Base-by-base conservation (phyloP, 2,113 vertebrate genomes). In the Rhombomys opimus region DNA sequence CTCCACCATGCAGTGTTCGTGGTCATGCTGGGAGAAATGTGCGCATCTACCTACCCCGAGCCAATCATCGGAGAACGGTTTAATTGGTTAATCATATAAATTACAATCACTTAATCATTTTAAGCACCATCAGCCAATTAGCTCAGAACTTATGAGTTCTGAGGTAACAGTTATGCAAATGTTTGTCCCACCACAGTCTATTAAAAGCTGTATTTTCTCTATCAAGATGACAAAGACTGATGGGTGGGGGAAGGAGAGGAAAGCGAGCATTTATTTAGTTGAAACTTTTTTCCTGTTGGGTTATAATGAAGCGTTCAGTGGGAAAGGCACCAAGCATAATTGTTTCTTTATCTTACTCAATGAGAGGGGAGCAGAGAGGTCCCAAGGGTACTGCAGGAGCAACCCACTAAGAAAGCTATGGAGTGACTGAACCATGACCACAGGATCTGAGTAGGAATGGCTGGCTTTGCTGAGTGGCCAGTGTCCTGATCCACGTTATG, bases 41-140 rank as follows among this genome's bases (percentile, higher is more conserved):
- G 82, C n/a, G 0, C 85, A 97, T 98, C 98, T 97, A 97, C 97
- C 97, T 97, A 98, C 97, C 97, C 96, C 87, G 95, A 94, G 97
- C 98, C 98, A 98, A 98, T 98, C 98, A 96, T 98, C 97, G 88
- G 98, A 99, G 98, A 98, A 98, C 88, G 97, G 98, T 98, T 98
- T 99, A 99, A 99, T 99, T 99, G 98, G 98, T 99, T 99, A 99
- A 99, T 99, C 98, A 98, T 98, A 99, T 98, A 99, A 99, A 99
- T 99, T 99, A 98, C 98, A 98, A 98, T 98, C 98, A 99, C 98
- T 99, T 99, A 99, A 99, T 99, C 99, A 99, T 99, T 99, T 99
- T 99, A 99, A 99, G 99, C 98, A 98, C 98, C 98, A 97, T 98
- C 98, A 99, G 98, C 98, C 98, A 99, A 99, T 99, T 99, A 99